Evolutionary conservation across 2,113 vertebrate species (phyloP), one percentile per base, ranked within the genome.

Genomic region (Odontophorus gujanensis): DNA sequence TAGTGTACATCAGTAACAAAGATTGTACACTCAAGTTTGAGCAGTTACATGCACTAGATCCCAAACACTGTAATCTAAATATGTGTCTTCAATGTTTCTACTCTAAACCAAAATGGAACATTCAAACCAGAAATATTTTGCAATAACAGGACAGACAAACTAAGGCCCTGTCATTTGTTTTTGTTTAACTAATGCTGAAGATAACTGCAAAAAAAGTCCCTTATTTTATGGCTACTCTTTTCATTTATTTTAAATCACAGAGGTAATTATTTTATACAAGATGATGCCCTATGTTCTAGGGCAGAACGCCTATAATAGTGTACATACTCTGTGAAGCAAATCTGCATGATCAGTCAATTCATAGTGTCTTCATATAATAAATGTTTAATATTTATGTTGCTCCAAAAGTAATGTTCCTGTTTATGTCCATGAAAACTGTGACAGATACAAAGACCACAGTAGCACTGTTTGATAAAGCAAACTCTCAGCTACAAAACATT

Each of bases 261-360:
- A 53, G 38, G 15, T 61, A 90, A 86, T 84, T 90, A 57, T 67
- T 85, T 86, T 67, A 90, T 82, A 88, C 81, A 92, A 67, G 30
- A 73, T 36, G 7, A 40, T 40, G 40, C 40, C 40, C 40, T 40
- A 40, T 13, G 12, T 40, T 40, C 40, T 66, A 82, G 94, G n/a
- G 18, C 80, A 90, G 19, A 63, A 87, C 69, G 25, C 26, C 89
- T 53, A 2, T 67, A 14, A 71, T 58, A 81, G n/a, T 57, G 11
- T 61, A 36, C 6, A 14, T 61, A 69, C 78, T 51, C 6, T 34
- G 66, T 36, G 14, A 77, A 57, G 18, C 2, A 67, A 91, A 63
- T 69, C 20, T 92, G 28, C 47, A 22, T 2, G 0, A 69, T 87
- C 24, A 51, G 28, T 82, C 51, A 69, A 28, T 59, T 89, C 20